Evolutionary conservation across 53 echinoderm and acorn worm genomes (phyloP), one percentile per base, ranked within the genome.

Genomic region (Stichopus horrens): DNA sequence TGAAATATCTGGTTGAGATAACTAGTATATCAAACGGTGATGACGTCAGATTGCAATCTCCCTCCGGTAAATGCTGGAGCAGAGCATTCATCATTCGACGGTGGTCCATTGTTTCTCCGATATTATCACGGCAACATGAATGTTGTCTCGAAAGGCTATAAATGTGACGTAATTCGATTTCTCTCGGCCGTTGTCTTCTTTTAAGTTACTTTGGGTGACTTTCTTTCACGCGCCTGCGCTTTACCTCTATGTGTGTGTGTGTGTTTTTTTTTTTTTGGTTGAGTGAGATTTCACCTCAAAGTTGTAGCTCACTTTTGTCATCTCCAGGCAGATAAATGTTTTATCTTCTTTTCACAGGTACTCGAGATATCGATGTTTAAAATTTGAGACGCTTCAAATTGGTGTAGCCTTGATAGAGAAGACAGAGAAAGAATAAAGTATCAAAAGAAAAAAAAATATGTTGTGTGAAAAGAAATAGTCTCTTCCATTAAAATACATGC

Each of bases 21-120:
- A 56, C 20, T 56, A 81, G 81, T 81, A 58, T 58, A 56, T 81
- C 57, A 11, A 57, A 55, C 21, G 79, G 10, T 57, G 56, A 20
- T 81, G 81, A 81, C 58, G 81, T 81, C 81, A 81, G 56, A 81
- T 81, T 81, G 21, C 81, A 81, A 81, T 81, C 81, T 81, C 81
- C 81, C 81, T 81, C 52, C 55, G 81, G 81, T 57, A 58, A 10
- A 55, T 58, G 57, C 81, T 81, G n/a, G 21, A 81, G 23, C 21
- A 81, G 8, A 81, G 81, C 81, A 81, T 57, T 57, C 57, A 81
- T 81, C 81, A 81, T 57, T 81, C 81, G 23, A 8, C 81, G 56
- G 58, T 16, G 13, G 6, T 56, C 54, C 57, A 81, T 57, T n/a
- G 71, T 20, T 71, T 8, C 81, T 81, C 56, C 57, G 19, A 58